These are phyloP conservation scores for Lycaena phlaeas DNA, from an alignment of 2,888 invertebrate genomes.

Conservation along the genomic window DNA sequence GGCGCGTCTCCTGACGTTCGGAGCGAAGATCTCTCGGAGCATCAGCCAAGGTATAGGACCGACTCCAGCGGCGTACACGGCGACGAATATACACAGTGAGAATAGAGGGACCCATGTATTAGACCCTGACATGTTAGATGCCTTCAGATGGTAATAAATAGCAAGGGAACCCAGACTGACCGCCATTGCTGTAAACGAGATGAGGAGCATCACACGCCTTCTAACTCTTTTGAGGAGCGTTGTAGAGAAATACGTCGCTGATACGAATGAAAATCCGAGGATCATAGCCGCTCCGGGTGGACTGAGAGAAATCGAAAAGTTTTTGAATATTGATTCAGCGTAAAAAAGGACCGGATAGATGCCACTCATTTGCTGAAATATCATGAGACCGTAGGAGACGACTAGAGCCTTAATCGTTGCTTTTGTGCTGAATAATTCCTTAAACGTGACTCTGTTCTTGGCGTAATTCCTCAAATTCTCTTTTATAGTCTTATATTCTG, in stretches of 20 bases:
- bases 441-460: slow-evolving; percentile 54
- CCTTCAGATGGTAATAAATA: slow-evolving; percentile 55
- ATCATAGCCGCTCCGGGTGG: slow-evolving; percentile 67
- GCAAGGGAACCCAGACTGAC: slow-evolving; percentile 63
- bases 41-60: slow-evolving; percentile 84
- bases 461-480: slow-evolving; percentile 57
- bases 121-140: slow-evolving; percentile 26
- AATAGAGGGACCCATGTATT: slow-evolving; percentile 72
- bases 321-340: slow-evolving; percentile 67
- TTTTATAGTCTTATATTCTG: slow-evolving; percentile 65
- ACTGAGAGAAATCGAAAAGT: slow-evolving; percentile 49
- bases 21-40: slow-evolving; percentile 77
- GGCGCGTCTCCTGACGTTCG: slow-evolving; percentile 75
- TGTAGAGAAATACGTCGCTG: slow-evolving; percentile 71
- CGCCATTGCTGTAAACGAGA: slow-evolving; percentile 74
- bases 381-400: slow-evolving; percentile 75
- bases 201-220: slow-evolving; percentile 73
- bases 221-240: slow-evolving; percentile 74
- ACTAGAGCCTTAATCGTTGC: slow-evolving; percentile 57
- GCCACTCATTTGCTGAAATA: slow-evolving; percentile 77
- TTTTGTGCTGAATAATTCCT: slow-evolving; percentile 50
- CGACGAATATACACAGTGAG: slow-evolving; percentile 70
- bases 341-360: slow-evolving; percentile 75
- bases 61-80: slow-evolving; percentile 76
- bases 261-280: slow-evolving; percentile 73